Conservation (phyloP, 2,797 vertebrate species). For the Geotrypetes seraphini region DNA sequence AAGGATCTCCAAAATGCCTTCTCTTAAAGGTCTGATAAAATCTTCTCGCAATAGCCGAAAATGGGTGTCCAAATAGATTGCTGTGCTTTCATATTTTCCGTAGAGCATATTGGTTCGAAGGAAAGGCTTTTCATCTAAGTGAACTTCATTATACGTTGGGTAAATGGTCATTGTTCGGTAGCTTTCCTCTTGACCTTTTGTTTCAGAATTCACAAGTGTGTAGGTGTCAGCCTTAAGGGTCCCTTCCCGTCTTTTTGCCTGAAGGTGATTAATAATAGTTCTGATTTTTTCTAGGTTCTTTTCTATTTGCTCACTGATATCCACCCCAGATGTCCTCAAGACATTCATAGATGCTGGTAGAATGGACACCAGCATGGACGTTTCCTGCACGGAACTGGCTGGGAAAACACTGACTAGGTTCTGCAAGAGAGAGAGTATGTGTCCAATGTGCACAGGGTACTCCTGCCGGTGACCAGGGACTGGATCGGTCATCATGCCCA, state of each 20-base stretch:
- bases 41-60: slow-evolving; percentile 87
- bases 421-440: slow-evolving; percentile 67
- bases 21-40: slow-evolving; percentile 82
- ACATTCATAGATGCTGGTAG: slow-evolving; percentile 57
- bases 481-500: slow-evolving; percentile 58
- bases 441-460: slow-evolving; percentile 65
- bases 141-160: slow-evolving; percentile 74
- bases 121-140: slow-evolving; percentile 59
- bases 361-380: slow-evolving; percentile 60
- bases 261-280: slow-evolving; percentile 58
- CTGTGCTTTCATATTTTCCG: slow-evolving; percentile 59
- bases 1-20: slow-evolving; percentile 73
- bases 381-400: slow-evolving; percentile 63
- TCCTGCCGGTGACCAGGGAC: slow-evolving; percentile 37
- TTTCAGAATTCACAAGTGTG: slow-evolving; percentile 38
- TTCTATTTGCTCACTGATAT: slow-evolving; percentile 53
- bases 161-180: slow-evolving; percentile 74
- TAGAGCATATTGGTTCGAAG: slow-evolving; percentile 72
- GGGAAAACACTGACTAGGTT: slow-evolving; percentile 72
- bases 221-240: slow-evolving; percentile 63
- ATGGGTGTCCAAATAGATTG: slow-evolving; percentile 83
- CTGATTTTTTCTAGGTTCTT: slow-evolving; percentile 56
- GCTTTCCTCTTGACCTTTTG: slow-evolving; percentile 40
- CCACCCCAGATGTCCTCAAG: slow-evolving; percentile 62
- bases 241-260: slow-evolving; percentile 69